These are phyloP conservation scores for Zaprionus capensis DNA, from an alignment of 1,140 invertebrate genomes.

Conservation along the genomic window DNA sequence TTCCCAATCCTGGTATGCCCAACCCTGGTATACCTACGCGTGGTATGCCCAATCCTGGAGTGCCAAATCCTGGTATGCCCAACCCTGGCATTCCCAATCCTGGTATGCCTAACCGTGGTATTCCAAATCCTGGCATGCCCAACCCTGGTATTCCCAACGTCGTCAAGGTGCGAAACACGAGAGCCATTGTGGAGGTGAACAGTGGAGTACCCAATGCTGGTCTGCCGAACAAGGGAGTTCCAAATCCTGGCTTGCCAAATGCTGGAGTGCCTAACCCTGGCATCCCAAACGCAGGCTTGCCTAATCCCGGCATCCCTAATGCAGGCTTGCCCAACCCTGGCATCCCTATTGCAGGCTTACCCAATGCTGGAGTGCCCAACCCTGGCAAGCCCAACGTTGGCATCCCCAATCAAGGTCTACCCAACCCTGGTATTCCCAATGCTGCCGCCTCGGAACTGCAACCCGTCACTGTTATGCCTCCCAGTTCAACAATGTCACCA, in stretches of 20 bases:
- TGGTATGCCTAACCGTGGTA: constrained; percentile 45
- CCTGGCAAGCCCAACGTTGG: constrained; percentile 44
- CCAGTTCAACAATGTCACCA: constrained; percentile 27
- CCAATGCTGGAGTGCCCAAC: constrained; percentile 38
- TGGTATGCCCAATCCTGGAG: neutral
- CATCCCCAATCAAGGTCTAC: constrained; percentile 32
- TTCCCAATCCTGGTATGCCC: constrained; percentile 15
- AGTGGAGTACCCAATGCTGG: neutral
- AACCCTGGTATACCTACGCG: constrained; percentile 45
- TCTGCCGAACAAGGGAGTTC: constrained; percentile 9
- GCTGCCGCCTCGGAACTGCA: constrained; percentile 42
- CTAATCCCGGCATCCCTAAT: constrained; percentile 30
- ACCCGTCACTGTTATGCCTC: constrained; percentile 31
- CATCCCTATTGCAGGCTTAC: constrained; percentile 32
- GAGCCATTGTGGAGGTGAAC: neutral
- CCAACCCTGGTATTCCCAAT: constrained; percentile 26
- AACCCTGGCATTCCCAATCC: constrained; percentile 20
- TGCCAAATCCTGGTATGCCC: neutral
- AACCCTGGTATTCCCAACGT: constrained; percentile 37
- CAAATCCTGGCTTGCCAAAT: constrained; percentile 13
- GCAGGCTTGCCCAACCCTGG: constrained; percentile 40
- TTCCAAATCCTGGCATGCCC: neutral
- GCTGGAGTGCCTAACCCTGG: constrained; percentile 42
- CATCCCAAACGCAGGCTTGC: constrained; percentile 39
- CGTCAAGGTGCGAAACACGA: constrained; percentile 27